Base-by-base conservation (phyloP, 2,888 invertebrate genomes). In the Hanleya hanleyi region DNA sequence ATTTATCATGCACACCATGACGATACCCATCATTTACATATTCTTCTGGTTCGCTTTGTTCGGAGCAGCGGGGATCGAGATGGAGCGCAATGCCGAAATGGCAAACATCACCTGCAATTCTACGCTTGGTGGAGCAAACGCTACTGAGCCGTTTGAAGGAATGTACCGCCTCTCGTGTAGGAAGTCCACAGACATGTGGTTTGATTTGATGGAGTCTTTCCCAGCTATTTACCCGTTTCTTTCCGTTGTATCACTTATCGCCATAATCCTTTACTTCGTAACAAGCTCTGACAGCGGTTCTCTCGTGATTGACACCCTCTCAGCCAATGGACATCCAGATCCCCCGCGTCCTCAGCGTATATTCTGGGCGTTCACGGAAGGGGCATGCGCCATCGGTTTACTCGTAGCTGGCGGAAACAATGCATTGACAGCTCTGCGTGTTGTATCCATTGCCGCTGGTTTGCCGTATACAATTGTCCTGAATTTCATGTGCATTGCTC, bases 191-290 rank as follows among this genome's bases (percentile, higher is more conserved):
- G 37, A 65, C 36, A 65, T 65, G 65, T 65, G 65, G 65, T 65
- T 65, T n/a, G 65, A 65, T 15, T 12, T 65, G 26, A 65, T 65
- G 65, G 49, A 38, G n/a, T 5, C 4, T 47, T 67, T 47, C 49
- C 35, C 47, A 3, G 32, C 6, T 26, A 18, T 67, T 15, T 47
- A 32, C n/a, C 32, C 33, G 15, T 67, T 67, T 6, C 29, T 67
- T 12, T 15, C 47, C 9, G 47, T 67, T 47, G 7, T 67, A 3
- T 38, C 67, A 18, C 32, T 47, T 7, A 67, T 67, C n/a, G n/a
- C 18, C 6, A 67, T 67, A 26, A 67, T 67, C n/a, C n/a, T 47
- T 1, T 67, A 67, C 32, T 67, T 67, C 49, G 67, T 67, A 18
- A 67, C 67, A 41, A 47, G 47, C 36, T 38, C 67, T 2, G 67